Conservation (phyloP, 64 coral and sea anemone species). For the Montipora sp. region DNA sequence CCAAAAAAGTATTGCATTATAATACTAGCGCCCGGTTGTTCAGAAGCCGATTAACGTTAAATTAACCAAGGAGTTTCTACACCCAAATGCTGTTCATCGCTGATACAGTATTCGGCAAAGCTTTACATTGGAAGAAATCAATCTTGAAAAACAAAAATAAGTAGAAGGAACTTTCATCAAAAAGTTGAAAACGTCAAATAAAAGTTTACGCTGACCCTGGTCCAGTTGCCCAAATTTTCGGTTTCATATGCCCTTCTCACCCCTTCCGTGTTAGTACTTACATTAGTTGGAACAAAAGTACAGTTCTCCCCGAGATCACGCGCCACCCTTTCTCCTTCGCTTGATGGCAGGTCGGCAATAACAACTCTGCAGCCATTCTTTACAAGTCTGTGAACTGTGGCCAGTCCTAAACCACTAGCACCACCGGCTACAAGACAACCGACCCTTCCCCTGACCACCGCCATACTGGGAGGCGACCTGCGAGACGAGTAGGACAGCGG, state of each 20-base stretch:
- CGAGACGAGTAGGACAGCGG: background rate
- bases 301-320: conserved; percentile 72
- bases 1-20: no score
- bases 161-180: no score
- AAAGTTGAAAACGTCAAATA: no score
- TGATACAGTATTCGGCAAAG: no score
- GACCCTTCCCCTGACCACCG: conserved; percentile 9
- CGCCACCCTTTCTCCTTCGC: conserved; percentile 52
- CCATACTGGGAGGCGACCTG: background rate
- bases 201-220: no score
- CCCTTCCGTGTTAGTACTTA: background rate
- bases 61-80: no score
- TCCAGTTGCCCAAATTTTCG: no score
- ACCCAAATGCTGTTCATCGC: no score
- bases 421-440: conserved; percentile 74
- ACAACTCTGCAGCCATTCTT: conserved; percentile 66
- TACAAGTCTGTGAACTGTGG: conserved; percentile 52
- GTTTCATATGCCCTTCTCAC: background rate
- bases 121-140: no score
- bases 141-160: no score
- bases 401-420: conserved; percentile 66
- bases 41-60: no score
- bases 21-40: no score
- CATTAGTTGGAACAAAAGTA: conserved; percentile 69
- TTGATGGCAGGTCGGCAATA: conserved; percentile 69